Percentiles rank a stretch among this genome's conserved stretches.
Conservation (phyloP, 2,113 vertebrate species). For the Heloderma charlesbogerti region DNA sequence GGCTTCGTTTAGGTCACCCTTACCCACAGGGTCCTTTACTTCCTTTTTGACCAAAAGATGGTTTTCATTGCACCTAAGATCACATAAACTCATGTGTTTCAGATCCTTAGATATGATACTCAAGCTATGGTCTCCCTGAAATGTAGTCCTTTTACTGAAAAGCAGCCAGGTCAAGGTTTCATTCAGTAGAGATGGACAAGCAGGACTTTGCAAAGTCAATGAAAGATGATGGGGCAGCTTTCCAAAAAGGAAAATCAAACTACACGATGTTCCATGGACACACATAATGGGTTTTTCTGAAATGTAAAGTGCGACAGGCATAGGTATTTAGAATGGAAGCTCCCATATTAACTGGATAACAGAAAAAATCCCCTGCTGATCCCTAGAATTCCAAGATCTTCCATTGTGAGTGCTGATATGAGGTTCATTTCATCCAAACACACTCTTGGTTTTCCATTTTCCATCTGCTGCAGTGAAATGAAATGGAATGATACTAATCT, state of each 20-base stretch:
- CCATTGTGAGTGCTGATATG: not conserved
- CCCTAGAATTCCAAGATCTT: not conserved
- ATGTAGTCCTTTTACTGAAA: not conserved
- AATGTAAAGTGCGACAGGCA: not conserved
- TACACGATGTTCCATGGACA: not conserved
- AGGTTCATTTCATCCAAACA: not conserved
- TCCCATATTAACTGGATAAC: not conserved
- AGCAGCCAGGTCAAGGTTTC: too few species aligned
- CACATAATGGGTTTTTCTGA: not conserved
- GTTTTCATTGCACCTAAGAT: not conserved
- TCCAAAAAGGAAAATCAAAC: not conserved
- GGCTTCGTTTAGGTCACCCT: not conserved
- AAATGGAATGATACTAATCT: not conserved
- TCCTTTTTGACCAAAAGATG: not conserved
- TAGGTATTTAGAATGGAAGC: not conserved
- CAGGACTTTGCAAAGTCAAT: not conserved
- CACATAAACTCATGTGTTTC: not conserved
- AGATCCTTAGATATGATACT: not conserved
- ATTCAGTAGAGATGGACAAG: not conserved
- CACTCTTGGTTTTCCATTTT: not conserved
- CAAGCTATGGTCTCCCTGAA: not conserved
- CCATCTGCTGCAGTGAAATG: not conserved
- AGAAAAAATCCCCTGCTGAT: not conserved
- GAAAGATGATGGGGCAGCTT: not conserved
- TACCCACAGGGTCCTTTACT: not conserved